phyloP scores from a whole-genome alignment of 2,888 invertebrate species.

The Marronus borbonicus region DNA sequence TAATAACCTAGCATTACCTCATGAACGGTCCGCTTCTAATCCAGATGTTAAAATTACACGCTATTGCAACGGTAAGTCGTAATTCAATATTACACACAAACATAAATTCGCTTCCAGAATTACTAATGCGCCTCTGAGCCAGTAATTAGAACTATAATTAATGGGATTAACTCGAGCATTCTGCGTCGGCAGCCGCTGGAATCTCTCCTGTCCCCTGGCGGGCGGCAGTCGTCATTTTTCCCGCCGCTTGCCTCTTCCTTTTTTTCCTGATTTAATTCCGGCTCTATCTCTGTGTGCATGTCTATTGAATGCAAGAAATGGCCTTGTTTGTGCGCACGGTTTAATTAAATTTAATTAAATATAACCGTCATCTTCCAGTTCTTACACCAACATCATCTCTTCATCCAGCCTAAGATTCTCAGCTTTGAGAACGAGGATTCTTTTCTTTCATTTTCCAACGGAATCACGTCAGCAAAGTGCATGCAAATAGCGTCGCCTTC shows the following conservation, averaged over 20 bases:
- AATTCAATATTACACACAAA: constrained; percentile 54
- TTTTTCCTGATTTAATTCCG: neutral
- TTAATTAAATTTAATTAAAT: constrained; percentile 50
- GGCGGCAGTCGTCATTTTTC: constrained; percentile 30
- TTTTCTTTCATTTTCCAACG: constrained; percentile 4
- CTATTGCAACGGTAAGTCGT: constrained; percentile 51
- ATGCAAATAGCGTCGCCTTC: constrained; percentile 9
- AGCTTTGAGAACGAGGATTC: neutral
- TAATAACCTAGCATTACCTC: constrained; percentile 24
- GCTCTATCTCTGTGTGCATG: constrained; percentile 10
- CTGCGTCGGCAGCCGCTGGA: constrained; percentile 7
- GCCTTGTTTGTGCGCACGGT: constrained; percentile 34
- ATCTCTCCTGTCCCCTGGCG: neutral
- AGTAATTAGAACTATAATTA: constrained; percentile 58
- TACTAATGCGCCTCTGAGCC: constrained; percentile 53
- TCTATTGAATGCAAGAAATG: constrained; percentile 39
- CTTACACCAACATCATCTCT: neutral
- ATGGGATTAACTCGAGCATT: constrained; percentile 56
- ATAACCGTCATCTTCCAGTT: constrained; percentile 15
- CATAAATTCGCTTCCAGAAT: constrained; percentile 54
- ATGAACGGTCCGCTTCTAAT: constrained; percentile 44
- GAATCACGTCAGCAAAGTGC: neutral
- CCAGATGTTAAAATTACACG: constrained; percentile 53
- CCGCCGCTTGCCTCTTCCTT: neutral
- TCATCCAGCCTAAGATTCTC: neutral